These are phyloP conservation scores for Brevimyrus niger DNA, from an alignment of 2,113 vertebrate genomes.

Conservation along the genomic window DNA sequence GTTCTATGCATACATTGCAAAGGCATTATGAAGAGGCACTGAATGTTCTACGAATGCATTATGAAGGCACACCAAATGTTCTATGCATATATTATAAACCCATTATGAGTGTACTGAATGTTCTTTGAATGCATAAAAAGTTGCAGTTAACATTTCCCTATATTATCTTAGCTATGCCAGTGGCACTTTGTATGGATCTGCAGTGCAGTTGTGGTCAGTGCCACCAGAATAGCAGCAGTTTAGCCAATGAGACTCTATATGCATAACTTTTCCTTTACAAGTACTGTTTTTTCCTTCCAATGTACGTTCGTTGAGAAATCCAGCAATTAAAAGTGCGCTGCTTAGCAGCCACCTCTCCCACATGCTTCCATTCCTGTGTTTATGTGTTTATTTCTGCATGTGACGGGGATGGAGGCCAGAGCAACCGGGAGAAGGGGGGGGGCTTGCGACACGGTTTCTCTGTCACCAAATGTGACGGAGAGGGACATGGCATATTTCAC, in stretches of 20 bases:
- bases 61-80: neutral
- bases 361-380: conserved; percentile 19
- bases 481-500: neutral
- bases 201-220: neutral
- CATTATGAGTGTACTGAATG: neutral
- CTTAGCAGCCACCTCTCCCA: conserved; percentile 22
- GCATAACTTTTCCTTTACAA: conserved; percentile 31
- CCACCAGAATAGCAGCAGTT: conserved; percentile 24
- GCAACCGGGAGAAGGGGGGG: too few relatives aligned
- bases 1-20: neutral
- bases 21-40: neutral
- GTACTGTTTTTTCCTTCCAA: conserved; percentile 19
- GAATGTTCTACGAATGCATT: neutral
- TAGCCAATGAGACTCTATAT: conserved; percentile 28
- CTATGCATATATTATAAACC: neutral
- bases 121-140: neutral
- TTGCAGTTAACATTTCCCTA: neutral
- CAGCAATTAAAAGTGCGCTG: conserved; percentile 27
- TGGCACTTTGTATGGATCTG: neutral
- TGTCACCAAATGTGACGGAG: neutral
- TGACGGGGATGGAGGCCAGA: neutral
- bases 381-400: conserved; percentile 25
- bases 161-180: neutral
- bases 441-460: neutral
- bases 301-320: conserved; percentile 29